Conservation (phyloP, 2,888 invertebrate genomes). For the Heliothis peltigera region DNA sequence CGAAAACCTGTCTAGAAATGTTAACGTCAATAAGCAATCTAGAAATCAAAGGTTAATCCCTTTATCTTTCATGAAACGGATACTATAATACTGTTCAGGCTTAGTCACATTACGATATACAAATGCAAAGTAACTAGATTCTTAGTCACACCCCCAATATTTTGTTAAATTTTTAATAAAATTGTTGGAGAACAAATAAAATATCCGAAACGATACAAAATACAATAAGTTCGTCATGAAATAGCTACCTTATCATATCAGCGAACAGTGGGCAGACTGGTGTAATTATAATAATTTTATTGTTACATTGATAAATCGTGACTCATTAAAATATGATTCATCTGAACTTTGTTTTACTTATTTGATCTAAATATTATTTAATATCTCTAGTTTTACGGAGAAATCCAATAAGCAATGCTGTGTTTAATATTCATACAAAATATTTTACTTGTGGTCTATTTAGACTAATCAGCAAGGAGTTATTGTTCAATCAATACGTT, state of each 20-base stretch:
- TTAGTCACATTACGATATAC: conserved; percentile 23
- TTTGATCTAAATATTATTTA: conserved; percentile 7
- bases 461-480: neutral
- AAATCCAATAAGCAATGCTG: neutral
- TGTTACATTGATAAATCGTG: conserved; percentile 73
- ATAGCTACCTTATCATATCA: conserved; percentile 69
- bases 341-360: conserved; percentile 46
- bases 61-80: conserved; percentile 30
- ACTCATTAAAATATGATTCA: conserved; percentile 76
- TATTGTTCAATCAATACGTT: neutral
- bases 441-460: too few relatives aligned
- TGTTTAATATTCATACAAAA: neutral
- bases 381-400: neutral
- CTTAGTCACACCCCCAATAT: neutral
- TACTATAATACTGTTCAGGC: neutral
- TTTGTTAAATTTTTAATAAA: conserved; percentile 12
- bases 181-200: conserved; percentile 39
- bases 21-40: conserved; percentile 15
- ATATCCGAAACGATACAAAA: conserved; percentile 42
- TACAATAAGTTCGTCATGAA: conserved; percentile 57
- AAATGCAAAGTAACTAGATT: neutral
- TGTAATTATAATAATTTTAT: conserved; percentile 70
- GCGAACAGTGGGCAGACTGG: conserved; percentile 65
- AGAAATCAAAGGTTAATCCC: conserved; percentile 27
- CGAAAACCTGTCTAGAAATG: conserved; percentile 9